phyloP scores from a whole-genome alignment of 2,888 invertebrate genomes.

The Sabatieria punctata region DNA sequence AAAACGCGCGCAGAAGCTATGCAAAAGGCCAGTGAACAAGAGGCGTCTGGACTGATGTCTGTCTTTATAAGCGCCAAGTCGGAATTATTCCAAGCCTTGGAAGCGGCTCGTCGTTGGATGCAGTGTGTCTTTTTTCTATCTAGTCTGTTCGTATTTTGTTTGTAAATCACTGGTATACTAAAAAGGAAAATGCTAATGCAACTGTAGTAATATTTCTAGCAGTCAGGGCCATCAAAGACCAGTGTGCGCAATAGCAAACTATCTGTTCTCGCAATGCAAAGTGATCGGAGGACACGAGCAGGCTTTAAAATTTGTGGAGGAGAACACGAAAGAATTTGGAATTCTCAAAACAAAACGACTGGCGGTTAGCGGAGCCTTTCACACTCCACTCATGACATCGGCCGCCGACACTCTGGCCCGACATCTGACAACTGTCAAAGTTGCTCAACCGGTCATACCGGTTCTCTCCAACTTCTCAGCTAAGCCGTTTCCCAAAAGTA shows the following conservation, averaged over 20 bases:
- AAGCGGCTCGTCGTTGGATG: conserved; percentile 44
- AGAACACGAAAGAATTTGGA: conserved; percentile 45
- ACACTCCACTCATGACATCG: conserved; percentile 57
- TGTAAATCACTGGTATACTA: too few relatives aligned
- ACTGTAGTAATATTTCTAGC: neutral
- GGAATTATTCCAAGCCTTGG: conserved; percentile 41
- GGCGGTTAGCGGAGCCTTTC: conserved; percentile 71
- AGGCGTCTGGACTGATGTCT: conserved; percentile 63
- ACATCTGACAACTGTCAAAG: conserved; percentile 44
- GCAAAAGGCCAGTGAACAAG: conserved; percentile 59
- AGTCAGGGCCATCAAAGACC: conserved; percentile 44
- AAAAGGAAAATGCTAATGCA: neutral
- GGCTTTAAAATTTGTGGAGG: conserved; percentile 53
- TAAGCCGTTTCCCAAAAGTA: too few relatives aligned
- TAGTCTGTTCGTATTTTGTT: too few relatives aligned
- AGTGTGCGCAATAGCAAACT: conserved; percentile 56
- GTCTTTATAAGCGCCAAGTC: conserved; percentile 55
- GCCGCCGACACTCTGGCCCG: conserved; percentile 49
- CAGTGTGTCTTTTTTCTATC: conserved; percentile 2
- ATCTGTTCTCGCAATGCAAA: conserved; percentile 68
- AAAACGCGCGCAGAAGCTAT: conserved; percentile 69
- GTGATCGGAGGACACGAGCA: conserved; percentile 64
- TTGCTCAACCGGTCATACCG: conserved; percentile 48
- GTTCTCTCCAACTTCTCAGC: conserved; percentile 59
- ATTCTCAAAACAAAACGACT: conserved; percentile 46